Percentiles rank a stretch among this genome's conserved stretches.
Evolutionary conservation across 2,797 vertebrate species (phyloP).

Genomic region (Spatula clypeata): DNA sequence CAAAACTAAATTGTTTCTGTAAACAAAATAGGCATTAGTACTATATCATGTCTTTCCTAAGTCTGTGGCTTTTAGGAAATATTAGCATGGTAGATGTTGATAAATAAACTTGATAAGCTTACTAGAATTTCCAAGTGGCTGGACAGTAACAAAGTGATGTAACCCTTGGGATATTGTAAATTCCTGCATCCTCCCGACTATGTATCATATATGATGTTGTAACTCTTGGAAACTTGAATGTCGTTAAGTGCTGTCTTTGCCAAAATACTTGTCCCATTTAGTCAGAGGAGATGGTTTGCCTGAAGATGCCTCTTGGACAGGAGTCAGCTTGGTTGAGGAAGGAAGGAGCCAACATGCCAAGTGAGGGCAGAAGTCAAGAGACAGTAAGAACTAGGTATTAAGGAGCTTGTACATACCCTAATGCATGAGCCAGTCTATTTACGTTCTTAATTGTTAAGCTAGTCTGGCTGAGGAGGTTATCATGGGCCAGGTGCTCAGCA

Average conservation of each 20-base stretch:
- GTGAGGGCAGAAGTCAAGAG: not conserved
- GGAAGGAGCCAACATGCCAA: not conserved
- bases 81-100: not conserved
- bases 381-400: not conserved
- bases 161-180: not conserved
- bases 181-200: rapidly evolving
- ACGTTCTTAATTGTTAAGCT: constrained; percentile 62
- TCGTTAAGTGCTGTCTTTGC: not conserved
- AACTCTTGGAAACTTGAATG: not conserved
- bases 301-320: not conserved
- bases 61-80: not conserved
- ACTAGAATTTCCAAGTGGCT: not conserved
- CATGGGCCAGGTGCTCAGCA: not conserved
- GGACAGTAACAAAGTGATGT: not conserved
- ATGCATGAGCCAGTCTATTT: constrained; percentile 32
- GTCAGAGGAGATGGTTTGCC: not conserved
- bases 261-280: not conserved
- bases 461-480: constrained; percentile 36
- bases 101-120: not conserved
- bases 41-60: not conserved
- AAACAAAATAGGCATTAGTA: not conserved
- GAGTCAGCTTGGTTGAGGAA: not conserved
- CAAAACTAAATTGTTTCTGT: not conserved
- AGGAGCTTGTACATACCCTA: constrained; percentile 43
- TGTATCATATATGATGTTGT: rapidly evolving